Percentiles rank a stretch among this genome's conserved stretches.
These are phyloP conservation scores for Neosalanx taihuensis DNA, from an alignment of 2,797 vertebrate genomes.

Conservation along the genomic window DNA sequence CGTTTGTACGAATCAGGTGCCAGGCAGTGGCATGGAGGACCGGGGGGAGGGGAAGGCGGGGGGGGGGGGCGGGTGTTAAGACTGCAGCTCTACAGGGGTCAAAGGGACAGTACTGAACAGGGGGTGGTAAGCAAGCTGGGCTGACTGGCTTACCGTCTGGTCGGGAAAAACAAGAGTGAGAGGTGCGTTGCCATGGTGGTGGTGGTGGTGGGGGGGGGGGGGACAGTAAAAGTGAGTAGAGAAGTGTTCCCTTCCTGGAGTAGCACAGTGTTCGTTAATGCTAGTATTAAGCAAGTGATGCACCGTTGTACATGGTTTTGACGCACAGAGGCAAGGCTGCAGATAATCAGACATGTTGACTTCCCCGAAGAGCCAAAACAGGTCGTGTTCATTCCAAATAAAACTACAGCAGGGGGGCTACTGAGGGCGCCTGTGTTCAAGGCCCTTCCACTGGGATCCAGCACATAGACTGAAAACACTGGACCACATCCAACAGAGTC, in stretches of 20 bases:
- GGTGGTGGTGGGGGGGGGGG: too few relatives aligned
- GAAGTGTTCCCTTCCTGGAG: not conserved
- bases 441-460: conserved; percentile 4
- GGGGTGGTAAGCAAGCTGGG: not conserved
- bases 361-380: conserved; percentile 13
- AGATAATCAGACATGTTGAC: conserved; percentile 20
- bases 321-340: not conserved
- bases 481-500: conserved; percentile 15
- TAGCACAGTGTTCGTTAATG: conserved; percentile 3
- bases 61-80: too few relatives aligned
- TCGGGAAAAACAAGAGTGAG: conserved; percentile 35
- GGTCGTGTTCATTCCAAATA: not conserved
- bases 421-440: not conserved
- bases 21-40: too few relatives aligned
- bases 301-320: not conserved
- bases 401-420: not conserved
- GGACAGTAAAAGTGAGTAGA: conserved; percentile 1
- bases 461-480: conserved; percentile 4
- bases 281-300: not conserved
- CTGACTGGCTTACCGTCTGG: conserved; percentile 55
- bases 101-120: not conserved
- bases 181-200: conserved; percentile 15
- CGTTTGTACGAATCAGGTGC: too few relatives aligned
- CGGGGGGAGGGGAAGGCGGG: too few relatives aligned
- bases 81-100: too few relatives aligned